Evolutionary conservation across 92 coral and sea anemone species (phyloP).

Genomic region (Anthopleura xanthogrammica): DNA sequence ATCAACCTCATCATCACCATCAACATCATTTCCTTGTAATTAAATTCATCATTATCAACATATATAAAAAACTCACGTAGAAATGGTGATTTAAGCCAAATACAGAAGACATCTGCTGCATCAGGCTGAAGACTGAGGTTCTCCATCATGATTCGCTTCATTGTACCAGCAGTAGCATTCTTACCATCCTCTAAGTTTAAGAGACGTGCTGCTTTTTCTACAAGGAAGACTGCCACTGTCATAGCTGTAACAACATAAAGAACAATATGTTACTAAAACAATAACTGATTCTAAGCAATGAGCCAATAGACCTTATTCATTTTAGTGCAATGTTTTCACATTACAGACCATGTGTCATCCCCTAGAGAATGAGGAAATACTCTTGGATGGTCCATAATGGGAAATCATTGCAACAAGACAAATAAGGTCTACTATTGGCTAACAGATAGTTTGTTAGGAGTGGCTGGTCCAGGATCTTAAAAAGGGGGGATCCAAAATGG

Average conservation of each 20-base stretch:
- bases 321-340: too few relatives aligned
- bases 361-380: too few relatives aligned
- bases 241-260: constrained; percentile 46
- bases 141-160: constrained; percentile 85
- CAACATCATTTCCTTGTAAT: background rate
- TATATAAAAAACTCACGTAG: constrained; percentile 60
- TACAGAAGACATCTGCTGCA: constrained; percentile 81
- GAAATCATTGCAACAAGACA: too few relatives aligned
- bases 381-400: too few relatives aligned
- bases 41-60: too few relatives aligned
- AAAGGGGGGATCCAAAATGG: too few relatives aligned
- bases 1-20: background rate
- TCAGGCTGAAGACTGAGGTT: constrained; percentile 73
- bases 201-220: constrained; percentile 89
- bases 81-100: constrained; percentile 94
- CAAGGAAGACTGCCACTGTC: constrained; percentile 91
- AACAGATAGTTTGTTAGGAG: too few relatives aligned
- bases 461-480: too few relatives aligned
- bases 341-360: too few relatives aligned
- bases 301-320: too few relatives aligned
- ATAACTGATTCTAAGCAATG: too few relatives aligned
- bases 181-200: constrained; percentile 89
- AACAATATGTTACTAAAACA: background rate
- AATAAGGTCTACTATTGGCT: too few relatives aligned
- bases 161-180: constrained; percentile 86